phyloP scores from a whole-genome alignment of 2,113 vertebrate species.

The Epinephelus cyanopodus region DNA sequence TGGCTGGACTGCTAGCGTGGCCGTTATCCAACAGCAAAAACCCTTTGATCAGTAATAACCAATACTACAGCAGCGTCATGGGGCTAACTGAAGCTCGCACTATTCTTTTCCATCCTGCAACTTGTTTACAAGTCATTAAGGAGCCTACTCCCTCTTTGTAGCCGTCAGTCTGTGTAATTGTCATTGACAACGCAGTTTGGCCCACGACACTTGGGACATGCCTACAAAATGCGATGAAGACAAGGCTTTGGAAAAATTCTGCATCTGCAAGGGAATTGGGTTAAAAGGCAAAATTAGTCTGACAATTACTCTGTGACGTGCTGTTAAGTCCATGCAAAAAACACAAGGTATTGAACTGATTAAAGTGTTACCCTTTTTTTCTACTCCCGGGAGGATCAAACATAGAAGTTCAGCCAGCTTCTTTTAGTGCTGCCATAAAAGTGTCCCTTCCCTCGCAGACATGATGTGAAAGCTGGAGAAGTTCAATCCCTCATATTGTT shows the following conservation, averaged over 20 bases:
- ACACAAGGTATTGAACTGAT: conserved; percentile 68
- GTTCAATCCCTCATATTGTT: conserved; percentile 72
- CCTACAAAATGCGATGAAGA: conserved; percentile 46
- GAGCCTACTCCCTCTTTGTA: conserved; percentile 50
- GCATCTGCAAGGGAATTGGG: conserved; percentile 56
- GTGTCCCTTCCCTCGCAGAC: conserved; percentile 62
- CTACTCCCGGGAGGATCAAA: conserved; percentile 67
- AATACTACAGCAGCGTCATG: conserved; percentile 37
- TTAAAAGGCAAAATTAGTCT: conserved; percentile 72
- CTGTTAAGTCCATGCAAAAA: conserved; percentile 48
- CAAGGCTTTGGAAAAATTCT: conserved; percentile 62
- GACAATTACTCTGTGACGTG: conserved; percentile 66
- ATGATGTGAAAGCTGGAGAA: conserved; percentile 71
- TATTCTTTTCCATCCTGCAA: conserved; percentile 62
- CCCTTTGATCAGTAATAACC: conserved; percentile 66
- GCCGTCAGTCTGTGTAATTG: conserved; percentile 69
- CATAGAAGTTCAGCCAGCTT: conserved; percentile 63
- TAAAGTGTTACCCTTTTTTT: conserved; percentile 67
- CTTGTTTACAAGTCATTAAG: conserved; percentile 73
- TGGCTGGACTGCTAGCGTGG: conserved; percentile 52
- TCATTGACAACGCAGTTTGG: conserved; percentile 67
- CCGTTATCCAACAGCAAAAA: conserved; percentile 59
- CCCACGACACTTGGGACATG: conserved; percentile 58
- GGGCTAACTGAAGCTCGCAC: conserved; percentile 31
- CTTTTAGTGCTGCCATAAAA: conserved; percentile 78